Evolutionary conservation across 2,888 invertebrate genomes (phyloP).

Genomic region (Aproaerema taeniolella): DNA sequence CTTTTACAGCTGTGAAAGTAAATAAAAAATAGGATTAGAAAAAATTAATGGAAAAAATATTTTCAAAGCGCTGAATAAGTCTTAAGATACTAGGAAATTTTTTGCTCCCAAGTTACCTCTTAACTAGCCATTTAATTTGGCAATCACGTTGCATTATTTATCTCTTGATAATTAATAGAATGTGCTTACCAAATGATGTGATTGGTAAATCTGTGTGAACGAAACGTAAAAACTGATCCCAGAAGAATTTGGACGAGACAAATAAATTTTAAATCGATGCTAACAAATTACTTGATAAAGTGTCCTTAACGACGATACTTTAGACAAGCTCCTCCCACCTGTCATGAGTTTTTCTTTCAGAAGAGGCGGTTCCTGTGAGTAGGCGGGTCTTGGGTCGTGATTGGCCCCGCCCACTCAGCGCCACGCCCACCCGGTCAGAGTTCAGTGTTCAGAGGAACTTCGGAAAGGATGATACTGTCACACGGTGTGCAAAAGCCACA

Average conservation of each 20-base stretch:
- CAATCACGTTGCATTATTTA: too few species aligned
- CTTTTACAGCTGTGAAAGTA: too few species aligned
- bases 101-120: too few species aligned
- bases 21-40: too few species aligned
- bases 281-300: conserved; percentile 75
- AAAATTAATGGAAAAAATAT: too few species aligned
- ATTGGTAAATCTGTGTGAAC: too few species aligned
- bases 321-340: conserved; percentile 57
- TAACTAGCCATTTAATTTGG: too few species aligned
- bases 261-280: conserved; percentile 65
- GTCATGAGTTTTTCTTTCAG: conserved; percentile 54
- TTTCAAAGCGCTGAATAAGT: too few species aligned
- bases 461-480: conserved; percentile 33
- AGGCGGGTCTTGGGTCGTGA: conserved; percentile 50
- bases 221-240: too few species aligned
- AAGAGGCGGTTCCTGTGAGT: conserved; percentile 40
- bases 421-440: conserved; percentile 59
- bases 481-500: not conserved
- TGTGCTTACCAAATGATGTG: too few species aligned
- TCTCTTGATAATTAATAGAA: too few species aligned
- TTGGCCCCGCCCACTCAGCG: conserved; percentile 44
- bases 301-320: conserved; percentile 71
- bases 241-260: conserved; percentile 17
- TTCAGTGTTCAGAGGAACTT: conserved; percentile 61
- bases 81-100: too few species aligned